Evolutionary conservation across 1,140 invertebrate genomes (phyloP), one percentile per base, ranked within the genome.

Genomic region (Drosophila pallidifrons): DNA sequence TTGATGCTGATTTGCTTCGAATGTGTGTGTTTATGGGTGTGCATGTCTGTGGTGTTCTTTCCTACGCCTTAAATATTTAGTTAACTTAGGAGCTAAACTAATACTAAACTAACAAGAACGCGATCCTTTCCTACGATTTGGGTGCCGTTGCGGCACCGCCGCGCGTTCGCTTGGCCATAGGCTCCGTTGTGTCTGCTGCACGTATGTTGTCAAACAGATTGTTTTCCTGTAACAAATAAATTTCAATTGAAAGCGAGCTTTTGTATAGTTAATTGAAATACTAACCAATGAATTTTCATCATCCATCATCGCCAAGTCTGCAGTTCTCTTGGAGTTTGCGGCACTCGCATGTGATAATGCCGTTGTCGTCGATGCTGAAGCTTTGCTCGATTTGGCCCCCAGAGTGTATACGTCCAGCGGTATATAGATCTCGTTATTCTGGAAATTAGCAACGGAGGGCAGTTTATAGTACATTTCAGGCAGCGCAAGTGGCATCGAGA

Each of bases 401-500:
- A 89, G 45, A 13, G 86, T 85, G 51, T 89, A 89, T 25, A 89
- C 75, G 57, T 92, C 91, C 75, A 91, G 64, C 20, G 91, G 91
- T 77, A 92, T 92, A 64, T 92, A 92, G 43, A 92, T 64, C 57
- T 92, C 86, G 51, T 65, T 87, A 73, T 92, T 91, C 58, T 91
- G 74, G 67, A 91, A 91, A 72, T 79, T 80, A 10, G 73, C 69
- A 61, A 49, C 72, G 63, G 79, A 68, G 32, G 81, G 79, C 63
- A 75, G 74, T 76, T 89, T 89, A 76, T 90, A 92, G 78, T 92
- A 92, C 88, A 92, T 89, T 52, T 88, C 85, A 58, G 91, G 91
- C 81, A 92, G 47, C n/a, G 81, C 73, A 65, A 92, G 66, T 54
- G 77, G 79, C 70, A 91, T 85, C 55, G 82, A 83, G 63, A 92